A percentile compares a stretch with the other conserved stretches of the same genome.
phyloP scores from a whole-genome alignment of 1,140 invertebrate genomes.

The Dreissena polymorpha region DNA sequence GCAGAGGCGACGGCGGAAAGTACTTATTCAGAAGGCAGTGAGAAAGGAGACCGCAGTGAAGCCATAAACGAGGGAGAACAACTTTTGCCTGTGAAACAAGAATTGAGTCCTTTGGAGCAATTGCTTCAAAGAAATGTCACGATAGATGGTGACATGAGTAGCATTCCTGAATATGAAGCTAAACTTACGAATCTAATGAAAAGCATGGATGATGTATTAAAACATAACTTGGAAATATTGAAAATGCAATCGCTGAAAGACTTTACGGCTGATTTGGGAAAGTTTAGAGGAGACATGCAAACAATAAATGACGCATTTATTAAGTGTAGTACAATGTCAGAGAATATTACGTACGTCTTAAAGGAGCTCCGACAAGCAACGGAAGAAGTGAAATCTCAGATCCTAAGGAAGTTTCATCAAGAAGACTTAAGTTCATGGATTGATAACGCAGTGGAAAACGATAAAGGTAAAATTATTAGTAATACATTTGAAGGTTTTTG shows the following conservation, averaged over 20 bases:
- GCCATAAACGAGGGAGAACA: not conserved
- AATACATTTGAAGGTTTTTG: too few relatives aligned
- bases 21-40: not conserved
- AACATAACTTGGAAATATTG: constrained; percentile 34
- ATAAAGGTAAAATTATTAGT: constrained; percentile 33
- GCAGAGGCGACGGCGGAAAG: not conserved
- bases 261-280: constrained; percentile 40
- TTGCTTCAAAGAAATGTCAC: constrained; percentile 26
- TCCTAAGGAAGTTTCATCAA: constrained; percentile 39
- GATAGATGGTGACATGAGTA: constrained; percentile 13
- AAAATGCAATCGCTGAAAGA: constrained; percentile 42
- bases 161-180: constrained; percentile 6
- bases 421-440: constrained; percentile 43
- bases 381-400: constrained; percentile 26
- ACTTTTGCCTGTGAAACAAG: constrained; percentile 12
- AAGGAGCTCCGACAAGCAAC: constrained; percentile 27
- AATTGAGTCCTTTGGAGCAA: constrained; percentile 40
- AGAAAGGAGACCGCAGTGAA: not conserved
- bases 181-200: constrained; percentile 13
- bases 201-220: constrained; percentile 38
- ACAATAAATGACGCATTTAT: constrained; percentile 41
- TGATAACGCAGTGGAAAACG: constrained; percentile 16
- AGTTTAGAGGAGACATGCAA: constrained; percentile 34
- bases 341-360: constrained; percentile 10
- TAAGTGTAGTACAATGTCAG: constrained; percentile 13